Evolutionary conservation across 2,888 invertebrate species (phyloP).

Genomic region (Magallana nippona): DNA sequence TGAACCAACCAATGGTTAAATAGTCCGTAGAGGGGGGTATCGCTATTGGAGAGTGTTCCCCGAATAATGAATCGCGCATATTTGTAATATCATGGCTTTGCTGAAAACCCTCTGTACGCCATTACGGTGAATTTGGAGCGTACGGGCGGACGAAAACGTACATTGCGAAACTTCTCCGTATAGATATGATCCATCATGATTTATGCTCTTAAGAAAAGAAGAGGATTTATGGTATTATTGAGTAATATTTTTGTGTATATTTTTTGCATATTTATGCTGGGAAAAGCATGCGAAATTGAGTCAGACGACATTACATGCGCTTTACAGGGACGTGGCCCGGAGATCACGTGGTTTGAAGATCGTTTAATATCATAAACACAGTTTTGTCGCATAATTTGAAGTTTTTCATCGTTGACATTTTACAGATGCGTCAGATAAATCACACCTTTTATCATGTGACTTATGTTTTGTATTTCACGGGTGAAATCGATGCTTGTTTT

Average conservation of each 20-base stretch:
- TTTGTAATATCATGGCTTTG: slow-evolving; percentile 62
- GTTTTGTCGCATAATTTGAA: neutral
- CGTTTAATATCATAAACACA: slow-evolving; percentile 38
- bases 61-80: slow-evolving; percentile 61
- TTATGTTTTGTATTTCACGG: neutral
- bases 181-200: slow-evolving; percentile 45
- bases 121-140: slow-evolving; percentile 51
- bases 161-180: slow-evolving; percentile 33
- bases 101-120: slow-evolving; percentile 61
- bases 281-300: slow-evolving; percentile 43
- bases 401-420: neutral
- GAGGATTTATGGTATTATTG: slow-evolving; percentile 46
- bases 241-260: slow-evolving; percentile 37
- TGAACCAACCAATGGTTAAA: slow-evolving; percentile 52
- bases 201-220: slow-evolving; percentile 43
- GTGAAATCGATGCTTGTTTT: slow-evolving; percentile 12
- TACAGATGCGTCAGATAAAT: neutral
- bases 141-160: slow-evolving; percentile 48
- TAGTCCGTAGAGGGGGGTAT: slow-evolving; percentile 54
- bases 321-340: slow-evolving; percentile 70
- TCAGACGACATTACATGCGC: slow-evolving; percentile 48
- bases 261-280: slow-evolving; percentile 23
- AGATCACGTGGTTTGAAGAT: slow-evolving; percentile 71
- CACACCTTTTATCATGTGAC: neutral
- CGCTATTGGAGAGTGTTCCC: slow-evolving; percentile 45